Percentiles rank a stretch among this genome's conserved stretches.
phyloP scores from a whole-genome alignment of 2,888 invertebrate genomes.

The Noctua pronuba region DNA sequence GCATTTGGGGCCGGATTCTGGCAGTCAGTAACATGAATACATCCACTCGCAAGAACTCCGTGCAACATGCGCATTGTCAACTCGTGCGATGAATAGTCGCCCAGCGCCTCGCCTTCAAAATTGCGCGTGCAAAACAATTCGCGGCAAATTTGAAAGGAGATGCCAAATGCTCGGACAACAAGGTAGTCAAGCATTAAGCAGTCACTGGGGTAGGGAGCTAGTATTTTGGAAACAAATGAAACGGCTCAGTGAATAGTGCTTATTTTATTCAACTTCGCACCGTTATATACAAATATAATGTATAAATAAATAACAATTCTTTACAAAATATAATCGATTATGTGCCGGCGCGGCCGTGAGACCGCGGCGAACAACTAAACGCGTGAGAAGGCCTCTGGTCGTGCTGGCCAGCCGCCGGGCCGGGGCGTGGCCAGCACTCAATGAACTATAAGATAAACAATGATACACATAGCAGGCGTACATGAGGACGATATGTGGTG shows the following conservation, averaged over 20 bases:
- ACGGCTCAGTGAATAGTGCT: constrained; percentile 80
- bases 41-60: neutral
- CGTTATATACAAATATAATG: constrained; percentile 89
- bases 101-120: neutral
- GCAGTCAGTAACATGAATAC: neutral
- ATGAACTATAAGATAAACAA: constrained; percentile 62
- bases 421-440: constrained; percentile 46
- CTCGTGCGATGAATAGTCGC: neutral
- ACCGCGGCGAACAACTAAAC: constrained; percentile 76
- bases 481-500: constrained; percentile 69
- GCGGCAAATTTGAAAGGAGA: neutral
- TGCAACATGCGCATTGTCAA: neutral
- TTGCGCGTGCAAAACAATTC: neutral
- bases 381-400: constrained; percentile 83
- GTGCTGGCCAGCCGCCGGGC: constrained; percentile 52
- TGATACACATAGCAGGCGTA: constrained; percentile 59
- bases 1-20: neutral
- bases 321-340: constrained; percentile 88
- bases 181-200: neutral
- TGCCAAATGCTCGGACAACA: too few species aligned
- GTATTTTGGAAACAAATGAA: constrained; percentile 70
- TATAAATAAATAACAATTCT: constrained; percentile 90
- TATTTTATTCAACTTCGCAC: constrained; percentile 88
- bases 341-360: constrained; percentile 67
- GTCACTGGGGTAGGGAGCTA: neutral